Evolutionary conservation across 2,888 invertebrate species (phyloP), one percentile per base, ranked within the genome.

Genomic region (Perdita meconis): DNA sequence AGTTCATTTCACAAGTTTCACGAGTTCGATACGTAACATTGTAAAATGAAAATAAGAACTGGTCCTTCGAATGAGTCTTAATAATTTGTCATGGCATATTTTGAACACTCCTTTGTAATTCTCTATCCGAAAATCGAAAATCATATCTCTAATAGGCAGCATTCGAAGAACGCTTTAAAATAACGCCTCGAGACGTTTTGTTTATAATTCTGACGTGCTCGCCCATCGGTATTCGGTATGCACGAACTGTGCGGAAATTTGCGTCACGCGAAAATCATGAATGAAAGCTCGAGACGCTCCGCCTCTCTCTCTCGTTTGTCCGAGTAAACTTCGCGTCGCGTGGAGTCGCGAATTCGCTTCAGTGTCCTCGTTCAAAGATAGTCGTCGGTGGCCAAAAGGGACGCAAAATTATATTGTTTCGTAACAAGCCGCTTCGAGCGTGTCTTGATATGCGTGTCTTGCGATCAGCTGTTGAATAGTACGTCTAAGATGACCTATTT

Each of bases 181-280:
- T 44, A 36, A 57, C 8, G 19, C 10, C 19, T 24, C 5, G 19
- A n/a, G 47, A 5, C 40, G 51, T 13, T 68, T 19, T 68, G 55
- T 55, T 75, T 70, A 59, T 53, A 65, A 65, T 51, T 24, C 50
- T 22, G 30, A 1, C 10, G n/a, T 44, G 59, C 36, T 1, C 10
- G 36, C 34, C 24, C 19, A 19, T 19, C 1, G 10, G 3, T n/a
- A n/a, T n/a, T 61, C 13, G 16, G 47, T 30, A 47, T 34, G 16
- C 30, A 34, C 13, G 40, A 26, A 2, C 36, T 16, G 42, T 34
- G 40, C 10, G 16, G 5, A 6, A 30, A 67, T 73, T 34, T 26
- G 19, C 63, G 73, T 73, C 73, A 53, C 59, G 53, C 50, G 64
- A 42, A 30, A 69, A 42, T 78, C 68, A 78, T 78, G 78, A 78